Evolutionary conservation across 2,888 invertebrate genomes (phyloP).

Genomic region (Leptinotarsa haldemani): DNA sequence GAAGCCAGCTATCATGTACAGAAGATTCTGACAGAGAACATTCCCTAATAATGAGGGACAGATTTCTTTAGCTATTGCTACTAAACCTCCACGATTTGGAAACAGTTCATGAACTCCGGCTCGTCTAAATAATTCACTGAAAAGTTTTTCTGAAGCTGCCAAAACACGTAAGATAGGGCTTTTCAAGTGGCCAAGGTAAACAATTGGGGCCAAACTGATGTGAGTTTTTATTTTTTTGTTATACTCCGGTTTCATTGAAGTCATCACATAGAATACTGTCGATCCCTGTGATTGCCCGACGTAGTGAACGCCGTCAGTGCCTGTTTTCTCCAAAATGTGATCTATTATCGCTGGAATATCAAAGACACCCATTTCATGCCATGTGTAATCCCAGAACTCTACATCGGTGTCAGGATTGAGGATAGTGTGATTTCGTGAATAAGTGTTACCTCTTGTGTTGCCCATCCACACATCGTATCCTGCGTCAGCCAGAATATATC

Average conservation of each 20-base stretch:
- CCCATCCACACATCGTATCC: conserved; percentile 60
- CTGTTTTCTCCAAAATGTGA: conserved; percentile 72
- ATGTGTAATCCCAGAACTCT: conserved; percentile 71
- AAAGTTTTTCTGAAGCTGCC: conserved; percentile 27
- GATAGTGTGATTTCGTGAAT: conserved; percentile 50
- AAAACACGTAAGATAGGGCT: conserved; percentile 55
- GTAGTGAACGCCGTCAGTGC: conserved; percentile 75
- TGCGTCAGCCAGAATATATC: conserved; percentile 54
- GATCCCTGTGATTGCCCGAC: conserved; percentile 86
- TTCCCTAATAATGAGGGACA: conserved; percentile 19
- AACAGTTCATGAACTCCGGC: conserved; percentile 73
- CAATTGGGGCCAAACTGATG: conserved; percentile 78
- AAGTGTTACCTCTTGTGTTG: conserved; percentile 54
- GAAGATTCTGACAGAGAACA: conserved; percentile 55
- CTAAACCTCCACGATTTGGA: conserved; percentile 69
- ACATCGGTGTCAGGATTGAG: conserved; percentile 48
- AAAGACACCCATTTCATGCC: conserved; percentile 83
- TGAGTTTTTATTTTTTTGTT: conserved; percentile 75
- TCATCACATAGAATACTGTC: conserved; percentile 76
- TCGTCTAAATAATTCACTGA: conserved; percentile 34
- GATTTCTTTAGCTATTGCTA: conserved; percentile 47
- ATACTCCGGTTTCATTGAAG: conserved; percentile 73
- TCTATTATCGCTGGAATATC: conserved; percentile 90
- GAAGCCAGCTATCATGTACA: conserved; percentile 60
- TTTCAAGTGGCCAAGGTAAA: conserved; percentile 70